Percentiles rank a stretch among this genome's conserved stretches.
Evolutionary conservation across 2,888 invertebrate species (phyloP).

Genomic region (Drosophila atripex): DNA sequence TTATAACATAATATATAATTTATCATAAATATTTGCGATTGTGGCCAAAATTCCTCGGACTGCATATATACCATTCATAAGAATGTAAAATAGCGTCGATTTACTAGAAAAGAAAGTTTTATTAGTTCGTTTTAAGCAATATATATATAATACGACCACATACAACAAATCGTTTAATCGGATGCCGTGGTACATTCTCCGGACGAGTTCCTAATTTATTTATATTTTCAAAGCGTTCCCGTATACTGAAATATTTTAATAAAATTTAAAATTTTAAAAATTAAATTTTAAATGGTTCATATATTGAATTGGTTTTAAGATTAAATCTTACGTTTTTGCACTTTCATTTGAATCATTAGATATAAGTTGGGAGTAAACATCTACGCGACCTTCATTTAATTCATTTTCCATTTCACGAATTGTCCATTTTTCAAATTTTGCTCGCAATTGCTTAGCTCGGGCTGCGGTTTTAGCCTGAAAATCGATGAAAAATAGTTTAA

Average conservation of each 20-base stretch:
- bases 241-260: constrained; percentile 85
- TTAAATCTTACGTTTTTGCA: constrained; percentile 88
- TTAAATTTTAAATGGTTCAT: no score
- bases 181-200: constrained; percentile 86
- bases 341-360: constrained; percentile 92
- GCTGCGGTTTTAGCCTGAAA: constrained; percentile 89
- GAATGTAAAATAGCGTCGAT: neutral
- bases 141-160: constrained; percentile 82
- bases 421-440: constrained; percentile 95
- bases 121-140: neutral
- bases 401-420: constrained; percentile 87
- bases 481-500: neutral
- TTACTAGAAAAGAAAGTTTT: neutral
- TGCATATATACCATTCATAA: neutral
- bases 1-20: no score
- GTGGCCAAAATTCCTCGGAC: neutral
- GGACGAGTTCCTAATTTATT: constrained; percentile 85
- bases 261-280: neutral
- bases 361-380: constrained; percentile 83
- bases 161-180: constrained; percentile 97
- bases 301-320: no score
- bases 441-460: constrained; percentile 92
- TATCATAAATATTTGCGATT: neutral
- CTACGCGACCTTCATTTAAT: constrained; percentile 83
- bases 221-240: constrained; percentile 95